These are phyloP conservation scores for Coluber constrictor DNA, from an alignment of 2,797 vertebrate genomes.

Conservation along the genomic window DNA sequence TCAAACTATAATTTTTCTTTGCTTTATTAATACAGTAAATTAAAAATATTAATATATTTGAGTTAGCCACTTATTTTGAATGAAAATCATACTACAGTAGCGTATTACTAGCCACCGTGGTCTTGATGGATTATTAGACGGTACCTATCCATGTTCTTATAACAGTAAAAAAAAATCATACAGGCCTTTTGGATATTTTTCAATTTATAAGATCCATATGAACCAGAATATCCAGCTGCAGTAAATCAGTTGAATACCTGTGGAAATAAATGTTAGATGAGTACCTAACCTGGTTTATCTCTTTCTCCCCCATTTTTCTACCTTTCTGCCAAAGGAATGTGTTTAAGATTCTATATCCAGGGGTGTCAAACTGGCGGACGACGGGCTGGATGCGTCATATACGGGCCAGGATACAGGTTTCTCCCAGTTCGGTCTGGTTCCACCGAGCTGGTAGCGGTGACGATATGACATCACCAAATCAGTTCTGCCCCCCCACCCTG, in stretches of 20 bases:
- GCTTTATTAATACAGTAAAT: conserved; percentile 49
- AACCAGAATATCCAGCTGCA: neutral
- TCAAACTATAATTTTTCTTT: conserved; percentile 66
- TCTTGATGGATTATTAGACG: conserved; percentile 48
- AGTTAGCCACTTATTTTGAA: conserved; percentile 57
- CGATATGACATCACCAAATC: too few relatives aligned
- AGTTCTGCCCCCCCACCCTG: too few relatives aligned
- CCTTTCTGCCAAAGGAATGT: neutral
- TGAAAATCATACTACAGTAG: conserved; percentile 32
- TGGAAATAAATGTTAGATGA: neutral
- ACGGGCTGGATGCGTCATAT: too few relatives aligned
- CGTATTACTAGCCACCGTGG: conserved; percentile 35
- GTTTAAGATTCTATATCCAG: neutral
- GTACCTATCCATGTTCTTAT: conserved; percentile 20
- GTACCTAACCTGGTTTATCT: neutral
- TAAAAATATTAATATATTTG: conserved; percentile 47
- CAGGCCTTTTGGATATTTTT: conserved; percentile 16
- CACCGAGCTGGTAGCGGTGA: too few relatives aligned
- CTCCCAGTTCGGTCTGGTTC: too few relatives aligned
- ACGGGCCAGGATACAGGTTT: too few relatives aligned
- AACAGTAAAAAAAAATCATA: conserved; percentile 19
- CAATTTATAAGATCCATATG: conserved; percentile 20
- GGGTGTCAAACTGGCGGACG: too few relatives aligned
- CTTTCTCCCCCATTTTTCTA: neutral
- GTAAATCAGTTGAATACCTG: conserved; percentile 19